Evolutionary conservation across 2,113 vertebrate species (phyloP).

Genomic region (Aspidoscelis tigris): DNA sequence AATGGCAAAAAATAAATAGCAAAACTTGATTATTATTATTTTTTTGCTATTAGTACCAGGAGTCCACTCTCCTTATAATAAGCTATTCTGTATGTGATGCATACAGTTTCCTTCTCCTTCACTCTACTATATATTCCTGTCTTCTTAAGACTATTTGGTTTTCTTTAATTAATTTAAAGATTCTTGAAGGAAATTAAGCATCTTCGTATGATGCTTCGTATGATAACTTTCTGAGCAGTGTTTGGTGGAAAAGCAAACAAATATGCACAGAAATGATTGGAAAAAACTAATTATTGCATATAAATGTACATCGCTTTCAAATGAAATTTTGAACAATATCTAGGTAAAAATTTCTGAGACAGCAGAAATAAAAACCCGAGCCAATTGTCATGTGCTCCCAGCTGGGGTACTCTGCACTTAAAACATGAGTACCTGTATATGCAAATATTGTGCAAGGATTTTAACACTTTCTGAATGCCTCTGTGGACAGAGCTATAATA

Average conservation of each 20-base stretch:
- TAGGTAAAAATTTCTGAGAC: constrained; percentile 17
- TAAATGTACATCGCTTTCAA: constrained; percentile 44
- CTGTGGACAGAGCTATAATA: neutral
- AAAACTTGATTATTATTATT: constrained; percentile 45
- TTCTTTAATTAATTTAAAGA: constrained; percentile 8
- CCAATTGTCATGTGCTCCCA: constrained; percentile 8
- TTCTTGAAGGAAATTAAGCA: constrained; percentile 33
- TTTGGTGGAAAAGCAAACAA: constrained; percentile 12
- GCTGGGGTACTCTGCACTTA: constrained; percentile 27
- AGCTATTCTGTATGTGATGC: constrained; percentile 38
- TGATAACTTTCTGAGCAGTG: neutral
- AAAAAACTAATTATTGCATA: constrained; percentile 28
- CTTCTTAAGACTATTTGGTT: constrained; percentile 43
- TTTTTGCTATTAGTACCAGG: constrained; percentile 59
- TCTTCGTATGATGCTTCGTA: neutral
- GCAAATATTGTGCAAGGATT: neutral
- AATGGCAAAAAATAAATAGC: constrained; percentile 65
- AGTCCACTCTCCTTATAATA: constrained; percentile 54
- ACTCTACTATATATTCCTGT: neutral
- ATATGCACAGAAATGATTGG: constrained; percentile 17
- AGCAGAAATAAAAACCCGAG: neutral
- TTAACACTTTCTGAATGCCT: neutral
- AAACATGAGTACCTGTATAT: neutral
- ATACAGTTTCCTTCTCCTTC: constrained; percentile 18
- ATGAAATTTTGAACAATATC: constrained; percentile 29